phyloP scores from a whole-genome alignment of 2,113 vertebrate species.

The Bos javanicus region DNA sequence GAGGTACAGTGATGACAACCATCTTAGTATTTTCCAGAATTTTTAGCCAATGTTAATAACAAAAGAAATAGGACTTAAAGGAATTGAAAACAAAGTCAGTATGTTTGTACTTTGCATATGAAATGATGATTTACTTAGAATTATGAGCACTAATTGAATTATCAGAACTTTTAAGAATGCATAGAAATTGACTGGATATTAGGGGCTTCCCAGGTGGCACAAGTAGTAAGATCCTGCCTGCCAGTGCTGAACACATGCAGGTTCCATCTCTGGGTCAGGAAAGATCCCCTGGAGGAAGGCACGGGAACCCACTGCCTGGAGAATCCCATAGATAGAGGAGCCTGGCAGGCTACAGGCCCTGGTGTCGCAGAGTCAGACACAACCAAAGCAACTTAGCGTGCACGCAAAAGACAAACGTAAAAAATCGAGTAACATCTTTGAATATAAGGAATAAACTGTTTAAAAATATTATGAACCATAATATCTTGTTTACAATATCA shows the following conservation, averaged over 20 bases:
- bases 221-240: neutral
- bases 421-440: neutral
- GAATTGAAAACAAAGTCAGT: neutral
- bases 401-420: neutral
- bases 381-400: neutral
- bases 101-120: neutral
- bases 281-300: neutral
- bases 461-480: neutral
- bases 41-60: neutral
- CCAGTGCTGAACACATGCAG: neutral
- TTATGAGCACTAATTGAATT: neutral
- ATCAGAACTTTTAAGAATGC: neutral
- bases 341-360: neutral
- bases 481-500: neutral
- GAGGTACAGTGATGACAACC: neutral
- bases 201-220: neutral
- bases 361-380: neutral
- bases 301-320: neutral
- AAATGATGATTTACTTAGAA: neutral
- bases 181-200: neutral
- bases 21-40: neutral
- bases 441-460: neutral
- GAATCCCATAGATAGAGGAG: neutral
- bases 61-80: neutral
- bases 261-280: neutral